These are phyloP conservation scores for Neotragus moschatus DNA, from an alignment of 2,113 vertebrate genomes.

Conservation along the genomic window DNA sequence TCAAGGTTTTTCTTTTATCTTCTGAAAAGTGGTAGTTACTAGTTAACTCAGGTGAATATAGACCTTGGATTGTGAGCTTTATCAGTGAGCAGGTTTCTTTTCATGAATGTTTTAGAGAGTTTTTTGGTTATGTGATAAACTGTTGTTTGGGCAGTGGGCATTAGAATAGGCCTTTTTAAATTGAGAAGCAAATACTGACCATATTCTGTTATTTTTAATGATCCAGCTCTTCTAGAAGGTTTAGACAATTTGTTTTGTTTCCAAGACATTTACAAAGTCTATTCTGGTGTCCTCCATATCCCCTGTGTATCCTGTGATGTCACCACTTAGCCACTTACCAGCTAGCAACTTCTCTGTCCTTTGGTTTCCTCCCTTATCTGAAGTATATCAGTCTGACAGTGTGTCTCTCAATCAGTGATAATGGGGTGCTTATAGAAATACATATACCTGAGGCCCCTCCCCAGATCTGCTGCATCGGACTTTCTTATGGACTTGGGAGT, in stretches of 20 bases:
- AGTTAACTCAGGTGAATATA: not conserved
- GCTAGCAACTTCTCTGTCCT: not conserved
- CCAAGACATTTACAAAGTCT: not conserved
- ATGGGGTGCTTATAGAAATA: not conserved
- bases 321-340: not conserved
- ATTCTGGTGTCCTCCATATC: not conserved
- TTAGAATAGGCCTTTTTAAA: not conserved
- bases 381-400: not conserved
- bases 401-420: not conserved
- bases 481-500: not conserved
- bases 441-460: not conserved
- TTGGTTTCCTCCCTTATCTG: not conserved
- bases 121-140: not conserved
- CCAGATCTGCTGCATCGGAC: not conserved
- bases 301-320: not conserved
- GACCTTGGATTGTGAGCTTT: not conserved
- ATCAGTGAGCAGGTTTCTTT: not conserved
- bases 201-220: not conserved
- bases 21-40: not conserved
- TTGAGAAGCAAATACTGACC: not conserved
- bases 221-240: not conserved
- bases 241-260: not conserved
- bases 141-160: not conserved
- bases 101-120: not conserved
- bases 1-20: not conserved